A percentile compares a stretch with the other conserved stretches of the same genome.
phyloP scores from a whole-genome alignment of 2,797 vertebrate genomes.

The Enteromius mattozi region DNA sequence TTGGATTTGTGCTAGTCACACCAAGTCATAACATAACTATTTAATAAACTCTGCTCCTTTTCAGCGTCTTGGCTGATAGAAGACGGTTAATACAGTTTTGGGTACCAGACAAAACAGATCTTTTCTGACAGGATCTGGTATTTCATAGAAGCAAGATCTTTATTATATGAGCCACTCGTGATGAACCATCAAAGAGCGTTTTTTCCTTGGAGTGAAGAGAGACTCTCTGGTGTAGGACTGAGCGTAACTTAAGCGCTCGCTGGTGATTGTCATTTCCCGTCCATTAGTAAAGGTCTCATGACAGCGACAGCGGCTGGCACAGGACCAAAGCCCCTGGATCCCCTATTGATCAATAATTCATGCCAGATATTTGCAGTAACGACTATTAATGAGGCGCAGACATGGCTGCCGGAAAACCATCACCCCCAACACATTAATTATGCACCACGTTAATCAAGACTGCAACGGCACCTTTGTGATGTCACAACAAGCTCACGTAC shows the following conservation, averaged over 20 bases:
- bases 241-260: too few species aligned
- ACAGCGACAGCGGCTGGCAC: constrained; percentile 15
- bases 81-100: not conserved
- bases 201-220: not conserved
- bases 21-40: too few species aligned
- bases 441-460: constrained; percentile 19
- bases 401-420: constrained; percentile 35
- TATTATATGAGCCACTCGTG: not conserved
- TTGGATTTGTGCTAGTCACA: not conserved
- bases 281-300: constrained; percentile 26
- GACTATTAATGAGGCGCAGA: constrained; percentile 40
- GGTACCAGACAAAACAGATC: too few species aligned
- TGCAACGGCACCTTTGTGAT: not conserved
- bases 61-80: not conserved
- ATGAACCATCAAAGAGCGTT: not conserved
- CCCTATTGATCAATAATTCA: constrained; percentile 58
- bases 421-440: constrained; percentile 32
- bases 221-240: not conserved
- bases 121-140: too few species aligned
- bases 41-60: too few species aligned
- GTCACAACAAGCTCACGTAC: not conserved
- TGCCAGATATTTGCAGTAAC: constrained; percentile 49
- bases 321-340: not conserved
- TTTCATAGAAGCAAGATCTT: too few species aligned
- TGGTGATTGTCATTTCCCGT: constrained; percentile 2